Base-by-base conservation (phyloP, 2,113 vertebrate genomes). In the Dicerorhinus sumatrensis region DNA sequence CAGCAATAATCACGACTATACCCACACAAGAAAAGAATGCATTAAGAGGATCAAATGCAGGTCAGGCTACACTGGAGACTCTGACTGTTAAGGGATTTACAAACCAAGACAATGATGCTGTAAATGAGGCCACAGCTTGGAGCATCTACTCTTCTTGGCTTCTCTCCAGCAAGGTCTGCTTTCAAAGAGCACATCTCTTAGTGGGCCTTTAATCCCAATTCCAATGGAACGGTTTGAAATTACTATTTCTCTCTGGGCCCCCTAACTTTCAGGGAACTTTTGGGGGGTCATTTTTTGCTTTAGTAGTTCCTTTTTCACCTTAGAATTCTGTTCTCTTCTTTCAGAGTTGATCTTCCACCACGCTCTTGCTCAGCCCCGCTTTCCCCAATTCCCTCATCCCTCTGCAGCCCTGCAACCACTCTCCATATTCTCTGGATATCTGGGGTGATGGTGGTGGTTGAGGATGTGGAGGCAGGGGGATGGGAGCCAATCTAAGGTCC, bases 61-160 rank as follows among this genome's bases (percentile, higher is more conserved):
- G 96, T 96, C 88, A 97, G 97, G 91, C 42, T 76, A 48, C 75
- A 94, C 51, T 93, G 0, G 92, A 97, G 86, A 98, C 84, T 96
- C 82, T 93, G 89, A 83, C 89, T 95, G 92, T 95, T 94, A 96
- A 97, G 91, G 92, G 93, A 98, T 97, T 97, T 96, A 95, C 92
- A 97, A 97, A 92, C 76, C 95, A 96, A 97, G 87, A 82, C 58
- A 76, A 96, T 79, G 90, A 46, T 18, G 87, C 96, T 90, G 80
- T 60, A 56, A 91, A 94, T 97, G 96, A 97, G 82, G 81, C 33
- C 97, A 72, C 42, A 94, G 82, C 89, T 94, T 95, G 48, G 6
- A 81, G 56, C 39, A 69, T 25, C 60, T 48, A 7, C 16, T 87
- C 23, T 39, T 73, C 13, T 16, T 76, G 69, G 51, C 72, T 91